Conservation (phyloP, 2,113 vertebrate genomes). For the Nannobrachium achirus region DNA sequence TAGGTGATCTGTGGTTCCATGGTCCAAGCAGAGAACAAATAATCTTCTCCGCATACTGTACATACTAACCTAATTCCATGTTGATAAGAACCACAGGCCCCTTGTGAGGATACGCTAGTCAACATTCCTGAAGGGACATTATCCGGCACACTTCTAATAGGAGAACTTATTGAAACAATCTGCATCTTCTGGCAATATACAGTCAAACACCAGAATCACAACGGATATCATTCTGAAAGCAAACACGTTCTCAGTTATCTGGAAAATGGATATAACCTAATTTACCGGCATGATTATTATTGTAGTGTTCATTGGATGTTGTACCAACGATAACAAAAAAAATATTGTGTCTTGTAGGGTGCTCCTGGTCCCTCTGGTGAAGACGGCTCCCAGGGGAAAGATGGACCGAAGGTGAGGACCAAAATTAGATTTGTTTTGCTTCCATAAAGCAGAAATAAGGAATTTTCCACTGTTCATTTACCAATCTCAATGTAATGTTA, state of each 20-base stretch:
- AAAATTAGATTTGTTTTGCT: slow-evolving; percentile 2
- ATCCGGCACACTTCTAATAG: neutral
- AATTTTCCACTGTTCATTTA: too few species aligned
- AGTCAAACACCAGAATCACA: neutral
- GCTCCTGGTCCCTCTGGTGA: slow-evolving; percentile 88
- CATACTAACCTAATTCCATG: neutral
- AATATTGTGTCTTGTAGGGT: slow-evolving; percentile 77
- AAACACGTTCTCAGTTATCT: neutral
- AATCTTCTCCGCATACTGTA: neutral
- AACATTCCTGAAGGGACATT: neutral
- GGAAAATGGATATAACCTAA: neutral
- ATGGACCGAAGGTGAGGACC: slow-evolving; percentile 88
- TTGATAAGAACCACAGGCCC: neutral
- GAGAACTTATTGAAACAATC: neutral
- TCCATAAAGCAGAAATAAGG: too few species aligned
- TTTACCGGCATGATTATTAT: neutral
- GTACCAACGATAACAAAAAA: neutral
- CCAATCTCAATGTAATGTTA: too few species aligned
- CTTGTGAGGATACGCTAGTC: neutral
- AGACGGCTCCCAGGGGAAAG: slow-evolving; percentile 94
- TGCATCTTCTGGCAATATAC: neutral
- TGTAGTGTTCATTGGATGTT: neutral
- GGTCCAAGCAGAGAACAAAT: neutral
- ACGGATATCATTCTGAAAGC: too few species aligned
- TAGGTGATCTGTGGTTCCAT: neutral